Conservation (phyloP, 30 jellyfish, hydroid and myxozoan species). For the Calvadosia cruxmelitensis region DNA sequence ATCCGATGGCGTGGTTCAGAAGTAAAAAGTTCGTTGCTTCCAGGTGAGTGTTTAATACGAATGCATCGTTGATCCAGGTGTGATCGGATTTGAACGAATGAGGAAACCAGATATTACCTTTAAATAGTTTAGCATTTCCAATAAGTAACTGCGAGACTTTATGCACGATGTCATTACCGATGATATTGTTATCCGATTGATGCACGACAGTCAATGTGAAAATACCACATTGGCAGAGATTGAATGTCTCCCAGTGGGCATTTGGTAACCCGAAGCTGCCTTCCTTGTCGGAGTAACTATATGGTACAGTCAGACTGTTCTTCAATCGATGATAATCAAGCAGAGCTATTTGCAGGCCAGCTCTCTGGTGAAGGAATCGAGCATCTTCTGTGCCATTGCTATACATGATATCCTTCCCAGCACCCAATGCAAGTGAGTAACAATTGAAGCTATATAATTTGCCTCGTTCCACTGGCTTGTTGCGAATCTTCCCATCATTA, state of each 20-base stretch:
- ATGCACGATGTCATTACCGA: not conserved
- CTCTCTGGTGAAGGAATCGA: slow-evolving; percentile 2
- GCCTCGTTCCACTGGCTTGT: not conserved
- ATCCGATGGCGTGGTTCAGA: not conserved
- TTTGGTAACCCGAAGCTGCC: slow-evolving; percentile 6
- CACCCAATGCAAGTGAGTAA: not conserved
- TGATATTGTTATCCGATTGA: slow-evolving; percentile 2
- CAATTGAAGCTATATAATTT: slow-evolving; percentile 1
- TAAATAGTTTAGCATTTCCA: not conserved
- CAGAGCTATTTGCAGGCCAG: slow-evolving; percentile 8
- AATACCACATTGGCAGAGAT: slow-evolving; percentile 4
- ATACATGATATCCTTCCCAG: slow-evolving; percentile 7
- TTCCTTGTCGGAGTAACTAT: not conserved
- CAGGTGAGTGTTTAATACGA: slow-evolving; percentile 7
- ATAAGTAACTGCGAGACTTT: not conserved
- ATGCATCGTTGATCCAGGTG: not conserved
- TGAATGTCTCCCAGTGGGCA: slow-evolving; percentile 9
- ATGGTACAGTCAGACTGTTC: slow-evolving; percentile 3
- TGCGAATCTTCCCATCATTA: not conserved
- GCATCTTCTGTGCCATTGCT: not conserved
- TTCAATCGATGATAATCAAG: not conserved
- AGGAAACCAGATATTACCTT: slow-evolving; percentile 3
- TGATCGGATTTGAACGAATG: slow-evolving; percentile 1
- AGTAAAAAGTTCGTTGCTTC: slow-evolving; percentile 1
- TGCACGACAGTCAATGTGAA: not conserved